Evolutionary conservation across 2,888 invertebrate species (phyloP), one percentile per base, ranked within the genome.

Genomic region (Lycaena phlaeas): DNA sequence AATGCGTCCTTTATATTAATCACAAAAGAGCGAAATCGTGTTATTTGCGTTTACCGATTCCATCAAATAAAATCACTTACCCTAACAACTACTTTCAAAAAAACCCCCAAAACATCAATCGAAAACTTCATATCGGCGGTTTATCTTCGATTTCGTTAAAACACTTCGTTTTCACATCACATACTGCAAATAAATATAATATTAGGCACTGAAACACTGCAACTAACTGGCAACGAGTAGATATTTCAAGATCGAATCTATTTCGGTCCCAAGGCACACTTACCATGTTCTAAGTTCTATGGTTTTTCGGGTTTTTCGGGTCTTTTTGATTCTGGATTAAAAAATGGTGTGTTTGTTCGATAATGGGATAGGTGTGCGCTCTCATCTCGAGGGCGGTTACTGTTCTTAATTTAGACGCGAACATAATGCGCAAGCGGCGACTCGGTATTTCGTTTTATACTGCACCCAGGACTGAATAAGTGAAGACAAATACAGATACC

Each of bases 371-470:
- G 58, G 53, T 66, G 59, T 78, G 81, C 77, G 79, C 68, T 59
- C 68, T 72, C 82, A 82, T 82, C 50, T 50, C 72, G 77, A 78
- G 78, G 79, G 68, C 77, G 61, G 57, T 60, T 65, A 68, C 61
- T 66, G 72, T 61, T 81, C 81, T 81, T 81, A 77, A 81, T 79
- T 64, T 84, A 84, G 82, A 78, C 47, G 65, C 73, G 68, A 67
- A 68, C 59, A 54, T 56, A 52, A 10, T 28, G 28, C 2, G 14
- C 11, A 10, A 14, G 10, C 14, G 14, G 15, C 31, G 31, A 15
- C 69, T 68, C 75, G 72, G 73, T 71, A 63, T 60, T 53, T 60
- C 36, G 61, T 68, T 73, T 66, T 77, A 77, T 75, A 76, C 64
- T 53, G 51, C 46, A 43, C 40, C 27, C 43, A 37, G n/a, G 37